Evolutionary conservation across 1,140 invertebrate genomes (phyloP).

Genomic region (Diorhabda elongata): DNA sequence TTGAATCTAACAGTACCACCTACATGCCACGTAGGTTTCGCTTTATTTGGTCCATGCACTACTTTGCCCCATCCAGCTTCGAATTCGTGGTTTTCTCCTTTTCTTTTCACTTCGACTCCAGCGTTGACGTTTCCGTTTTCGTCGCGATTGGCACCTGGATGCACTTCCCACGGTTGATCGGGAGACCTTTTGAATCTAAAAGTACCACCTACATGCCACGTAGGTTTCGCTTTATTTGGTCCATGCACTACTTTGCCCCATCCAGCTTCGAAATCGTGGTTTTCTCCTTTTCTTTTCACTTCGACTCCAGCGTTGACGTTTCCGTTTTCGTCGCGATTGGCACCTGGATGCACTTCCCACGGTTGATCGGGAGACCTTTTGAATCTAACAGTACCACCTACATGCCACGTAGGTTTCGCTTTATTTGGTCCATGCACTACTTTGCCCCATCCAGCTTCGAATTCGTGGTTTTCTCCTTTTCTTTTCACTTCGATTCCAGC

Average conservation of each 20-base stretch:
- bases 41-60: conserved; percentile 23
- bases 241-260: conserved; percentile 26
- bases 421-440: conserved; percentile 2
- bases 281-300: conserved; percentile 25
- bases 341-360: conserved; percentile 26
- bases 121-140: conserved; percentile 24
- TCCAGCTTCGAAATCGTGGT: conserved; percentile 29
- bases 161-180: conserved; percentile 20
- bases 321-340: conserved; percentile 24
- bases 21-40: conserved; percentile 26
- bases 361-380: conserved; percentile 16
- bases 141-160: conserved; percentile 21
- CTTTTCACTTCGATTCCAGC: conserved; percentile 18
- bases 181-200: not conserved
- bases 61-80: conserved; percentile 26
- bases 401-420: conserved; percentile 3
- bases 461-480: conserved; percentile 25
- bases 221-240: conserved; percentile 1
- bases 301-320: conserved; percentile 22
- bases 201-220: conserved; percentile 6
- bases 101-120: conserved; percentile 15
- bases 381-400: conserved; percentile 6
- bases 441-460: conserved; percentile 27
- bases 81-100: conserved; percentile 27
- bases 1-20: conserved; percentile 24